These are phyloP conservation scores for Aquatica leii DNA, from an alignment of 2,888 invertebrate species.

Conservation along the genomic window DNA sequence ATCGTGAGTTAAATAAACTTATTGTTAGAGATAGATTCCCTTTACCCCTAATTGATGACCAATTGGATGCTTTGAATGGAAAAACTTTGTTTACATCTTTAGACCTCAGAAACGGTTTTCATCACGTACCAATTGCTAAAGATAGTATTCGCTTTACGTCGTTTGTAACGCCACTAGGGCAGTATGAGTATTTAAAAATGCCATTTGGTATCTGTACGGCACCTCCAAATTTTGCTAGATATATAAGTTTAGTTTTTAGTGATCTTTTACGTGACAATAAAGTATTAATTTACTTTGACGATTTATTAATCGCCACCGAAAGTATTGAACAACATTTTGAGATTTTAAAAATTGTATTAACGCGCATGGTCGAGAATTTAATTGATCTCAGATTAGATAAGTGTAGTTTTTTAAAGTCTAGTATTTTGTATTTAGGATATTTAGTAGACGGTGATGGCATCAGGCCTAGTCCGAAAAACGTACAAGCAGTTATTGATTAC, in stretches of 20 bases:
- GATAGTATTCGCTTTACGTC: slow-evolving; percentile 3
- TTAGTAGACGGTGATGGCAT: background rate
- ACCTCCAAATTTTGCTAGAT: background rate
- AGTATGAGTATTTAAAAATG: slow-evolving; percentile 7
- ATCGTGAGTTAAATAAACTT: background rate
- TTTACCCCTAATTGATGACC: too few relatives aligned
- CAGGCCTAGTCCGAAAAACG: background rate
- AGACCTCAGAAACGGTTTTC: background rate
- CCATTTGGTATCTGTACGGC: background rate
- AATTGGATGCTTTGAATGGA: too few relatives aligned
- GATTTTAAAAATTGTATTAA: background rate
- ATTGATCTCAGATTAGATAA: background rate
- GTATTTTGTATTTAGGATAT: slow-evolving; percentile 5
- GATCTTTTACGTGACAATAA: background rate
- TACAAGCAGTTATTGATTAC: background rate
- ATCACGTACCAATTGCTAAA: background rate
- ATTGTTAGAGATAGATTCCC: too few relatives aligned
- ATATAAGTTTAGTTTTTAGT: background rate
- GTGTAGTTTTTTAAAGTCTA: background rate
- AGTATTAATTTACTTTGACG: slow-evolving; percentile 6
- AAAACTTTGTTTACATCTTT: too few relatives aligned
- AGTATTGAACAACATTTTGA: background rate
- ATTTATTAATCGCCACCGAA: slow-evolving; percentile 8
- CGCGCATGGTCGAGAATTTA: background rate
- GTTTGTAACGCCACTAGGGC: background rate